Base-by-base conservation (phyloP, 2,797 vertebrate species). In the Semaprochilodus insignis region DNA sequence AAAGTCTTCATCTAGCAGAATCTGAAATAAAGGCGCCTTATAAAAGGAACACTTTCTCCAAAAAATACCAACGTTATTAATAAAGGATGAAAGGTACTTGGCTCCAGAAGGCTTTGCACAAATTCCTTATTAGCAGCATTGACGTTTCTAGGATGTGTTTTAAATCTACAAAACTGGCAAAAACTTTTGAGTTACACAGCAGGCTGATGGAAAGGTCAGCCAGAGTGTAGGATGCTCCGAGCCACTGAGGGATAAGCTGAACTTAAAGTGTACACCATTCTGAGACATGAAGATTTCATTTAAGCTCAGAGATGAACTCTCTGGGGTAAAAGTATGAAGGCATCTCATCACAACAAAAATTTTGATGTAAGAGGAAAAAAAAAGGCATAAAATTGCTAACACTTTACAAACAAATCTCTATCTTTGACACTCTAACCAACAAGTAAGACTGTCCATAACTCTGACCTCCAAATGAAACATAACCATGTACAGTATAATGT, bases 231-330 rank as follows among this genome's bases (percentile, higher is more conserved):
- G 34, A 69, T 74, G 62, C 70, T 63, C 67, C 19, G 25, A 51
- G 77, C 65, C 70, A 67, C 69, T 8, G 27, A 83, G 36, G 62
- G 62, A 83, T 51, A 59, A 83, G 82, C 17, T 57, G 40, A 66
- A 74, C 51, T 74, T 67, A 74, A 78, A 78, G 36, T 25, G 54
- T 74, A 79, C 51, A 57, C 17, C 62, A 79, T 79, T 79, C 59
- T n/a, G 40, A 67, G 71, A 71, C 66, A 77, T 62, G 8, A 60
- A 75, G 44, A 59, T 78, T 71, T 67, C 70, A 83, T 36, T 74
- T 67, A 79, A 83, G 69, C 44, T 59, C 67, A 17, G 21, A 67
- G 76, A 81, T 74, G 65, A 81, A 81, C 54, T 78, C 76, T 74
- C 75, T 48, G 23, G 62, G 59, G 69, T 17, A 73, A 57, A 66